Base-by-base conservation (phyloP, 2,888 invertebrate genomes). In the Lepidocyrtoides sp. region DNA sequence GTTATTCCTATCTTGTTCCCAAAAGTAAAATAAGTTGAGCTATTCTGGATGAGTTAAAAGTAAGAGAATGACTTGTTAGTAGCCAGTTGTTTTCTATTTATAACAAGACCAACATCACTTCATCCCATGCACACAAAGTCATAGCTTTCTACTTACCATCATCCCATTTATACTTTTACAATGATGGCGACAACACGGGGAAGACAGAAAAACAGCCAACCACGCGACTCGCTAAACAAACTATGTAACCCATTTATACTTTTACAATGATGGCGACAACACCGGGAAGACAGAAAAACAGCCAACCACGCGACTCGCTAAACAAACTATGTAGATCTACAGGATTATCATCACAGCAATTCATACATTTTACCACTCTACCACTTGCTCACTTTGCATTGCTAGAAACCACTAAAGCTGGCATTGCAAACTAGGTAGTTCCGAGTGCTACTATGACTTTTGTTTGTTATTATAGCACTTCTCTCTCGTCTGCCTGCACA, bases 11-110 rank as follows among this genome's bases (percentile, higher is more conserved):
- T 36, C 82, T 79, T 84, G 89, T 84, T 89, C 84, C 77, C 77
- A 84, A 89, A 89, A 84, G 89, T 75, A 89, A 77, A 89, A 77
- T 84, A 89, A 84, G 84, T 89, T 84, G 77, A 77, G 66, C 89
- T 89, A 89, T 89, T 89, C 75, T 69, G 75, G 72, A 88, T 82
- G 82, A 82, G 89, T 89, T 89, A 75, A 89, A 89, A 89, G 89
- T 83, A 89, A 75, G 57, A 57, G 75, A 89, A 82, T 89, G 82
- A 82, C 89, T 89, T 57, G 82, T 82, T 89, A 82, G 72, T 32
- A 83, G 75, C 89, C 83, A 82, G 89, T 89, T 89, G 89, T 83
- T 82, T 75, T 89, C 83, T 83, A 82, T 83, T 89, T 75, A 81
- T 82, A 36, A 69, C 69, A 89, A 81, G 88, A 83, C 82, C n/a